Evolutionary conservation across 2,888 invertebrate genomes (phyloP).

Genomic region (Sphecodes monilicornis): DNA sequence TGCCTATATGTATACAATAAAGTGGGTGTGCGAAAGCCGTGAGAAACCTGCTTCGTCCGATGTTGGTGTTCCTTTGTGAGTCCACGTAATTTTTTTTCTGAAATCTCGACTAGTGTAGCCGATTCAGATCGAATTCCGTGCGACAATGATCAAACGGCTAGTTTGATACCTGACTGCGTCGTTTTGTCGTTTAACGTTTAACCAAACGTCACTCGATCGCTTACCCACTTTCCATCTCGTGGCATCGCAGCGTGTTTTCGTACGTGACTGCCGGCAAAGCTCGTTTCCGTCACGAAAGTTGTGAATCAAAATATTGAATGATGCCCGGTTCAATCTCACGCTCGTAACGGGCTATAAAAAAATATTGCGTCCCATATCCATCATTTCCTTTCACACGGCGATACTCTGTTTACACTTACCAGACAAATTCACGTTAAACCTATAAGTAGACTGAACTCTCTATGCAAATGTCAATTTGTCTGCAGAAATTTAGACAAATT

Average conservation of each 20-base stretch:
- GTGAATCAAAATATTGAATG: conserved; percentile 78
- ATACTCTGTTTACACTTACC: conserved; percentile 29
- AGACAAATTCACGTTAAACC: background rate
- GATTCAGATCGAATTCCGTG: conserved; percentile 39
- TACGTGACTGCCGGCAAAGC: conserved; percentile 74
- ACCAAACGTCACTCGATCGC: conserved; percentile 69
- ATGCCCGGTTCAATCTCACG: conserved; percentile 60
- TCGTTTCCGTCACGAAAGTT: conserved; percentile 69
- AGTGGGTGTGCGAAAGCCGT: conserved; percentile 21
- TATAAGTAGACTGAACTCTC: too few species aligned
- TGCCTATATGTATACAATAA: background rate
- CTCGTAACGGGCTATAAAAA: conserved; percentile 55
- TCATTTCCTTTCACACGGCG: background rate
- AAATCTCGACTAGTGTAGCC: conserved; percentile 33
- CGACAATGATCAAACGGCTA: conserved; percentile 67
- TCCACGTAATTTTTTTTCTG: conserved; percentile 14
- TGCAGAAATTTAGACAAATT: background rate
- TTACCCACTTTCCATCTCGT: conserved; percentile 67
- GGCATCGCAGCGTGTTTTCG: conserved; percentile 71
- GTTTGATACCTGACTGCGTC: conserved; percentile 74
- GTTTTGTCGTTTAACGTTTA: conserved; percentile 74
- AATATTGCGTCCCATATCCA: conserved; percentile 61
- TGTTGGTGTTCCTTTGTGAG: background rate
- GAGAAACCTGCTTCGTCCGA: conserved; percentile 11
- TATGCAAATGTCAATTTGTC: background rate